phyloP scores from a whole-genome alignment of 2,113 vertebrate species.

The Propithecus coquereli region DNA sequence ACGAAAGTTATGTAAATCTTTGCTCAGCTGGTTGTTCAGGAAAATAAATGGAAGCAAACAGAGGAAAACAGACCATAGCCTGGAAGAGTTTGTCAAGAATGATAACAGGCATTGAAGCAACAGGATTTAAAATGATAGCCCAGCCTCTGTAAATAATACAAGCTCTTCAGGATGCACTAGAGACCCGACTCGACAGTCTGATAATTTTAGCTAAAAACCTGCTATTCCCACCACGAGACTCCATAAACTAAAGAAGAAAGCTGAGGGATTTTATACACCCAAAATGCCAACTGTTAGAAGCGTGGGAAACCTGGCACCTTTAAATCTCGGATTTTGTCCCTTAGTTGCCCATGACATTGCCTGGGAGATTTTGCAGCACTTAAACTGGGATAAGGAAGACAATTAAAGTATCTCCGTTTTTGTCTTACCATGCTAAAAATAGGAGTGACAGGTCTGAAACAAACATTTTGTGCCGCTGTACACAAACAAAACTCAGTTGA shows the following conservation, averaged over 20 bases:
- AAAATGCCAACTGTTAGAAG: conserved; percentile 39
- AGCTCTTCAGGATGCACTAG: conserved; percentile 60
- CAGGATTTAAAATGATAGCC: conserved; percentile 78
- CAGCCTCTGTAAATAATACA: conserved; percentile 74
- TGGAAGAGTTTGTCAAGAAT: conserved; percentile 73
- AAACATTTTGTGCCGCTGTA: neutral
- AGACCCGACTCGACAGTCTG: conserved; percentile 34
- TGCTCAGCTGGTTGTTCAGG: conserved; percentile 65
- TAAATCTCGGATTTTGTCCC: conserved; percentile 25
- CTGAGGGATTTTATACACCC: conserved; percentile 18
- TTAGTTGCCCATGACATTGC: neutral
- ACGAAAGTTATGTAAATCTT: conserved; percentile 73
- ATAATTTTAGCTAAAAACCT: conserved; percentile 66
- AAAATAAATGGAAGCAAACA: conserved; percentile 66
- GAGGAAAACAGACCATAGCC: conserved; percentile 68
- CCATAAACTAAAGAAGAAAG: conserved; percentile 46
- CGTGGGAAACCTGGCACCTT: conserved; percentile 13
- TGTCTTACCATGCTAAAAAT: neutral
- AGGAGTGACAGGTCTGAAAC: neutral
- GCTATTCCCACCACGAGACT: conserved; percentile 26
- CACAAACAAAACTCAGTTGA: neutral
- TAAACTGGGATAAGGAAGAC: neutral
- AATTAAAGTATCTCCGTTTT: neutral
- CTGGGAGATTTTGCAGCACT: neutral
- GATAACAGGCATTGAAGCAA: conserved; percentile 57